Conservation (phyloP, 2,797 vertebrate species). For the Brotula barbata region DNA sequence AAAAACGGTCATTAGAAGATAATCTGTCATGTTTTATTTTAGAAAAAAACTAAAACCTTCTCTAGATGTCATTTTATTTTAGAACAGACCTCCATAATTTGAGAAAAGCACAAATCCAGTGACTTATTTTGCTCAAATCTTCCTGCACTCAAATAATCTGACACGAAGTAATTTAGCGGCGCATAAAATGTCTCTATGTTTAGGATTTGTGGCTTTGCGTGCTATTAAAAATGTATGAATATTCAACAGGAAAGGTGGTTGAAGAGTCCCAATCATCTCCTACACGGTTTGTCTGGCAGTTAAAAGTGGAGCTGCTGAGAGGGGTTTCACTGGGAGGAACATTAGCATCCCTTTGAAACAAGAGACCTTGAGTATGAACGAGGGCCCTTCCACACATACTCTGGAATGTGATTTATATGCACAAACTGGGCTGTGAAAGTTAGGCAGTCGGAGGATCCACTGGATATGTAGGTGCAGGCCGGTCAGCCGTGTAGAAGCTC, state of each 20-base stretch:
- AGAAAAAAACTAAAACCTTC: too few relatives aligned
- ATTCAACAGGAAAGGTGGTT: constrained; percentile 61
- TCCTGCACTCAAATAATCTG: constrained; percentile 2
- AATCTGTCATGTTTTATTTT: too few relatives aligned
- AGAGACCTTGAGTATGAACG: constrained; percentile 74
- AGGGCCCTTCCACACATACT: constrained; percentile 72
- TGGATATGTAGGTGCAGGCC: constrained; percentile 67
- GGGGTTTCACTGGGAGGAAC: constrained; percentile 64
- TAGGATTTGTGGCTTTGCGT: constrained; percentile 38
- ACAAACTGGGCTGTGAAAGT: constrained; percentile 68
- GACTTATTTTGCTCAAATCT: constrained; percentile 23
- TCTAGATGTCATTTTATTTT: too few relatives aligned
- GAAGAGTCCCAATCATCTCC: constrained; percentile 74
- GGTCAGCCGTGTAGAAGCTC: constrained; percentile 41
- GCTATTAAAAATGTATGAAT: constrained; percentile 61
- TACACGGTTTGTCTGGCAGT: constrained; percentile 68
- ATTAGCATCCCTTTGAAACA: constrained; percentile 79
- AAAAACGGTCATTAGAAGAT: too few relatives aligned
- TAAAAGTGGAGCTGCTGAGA: constrained; percentile 65
- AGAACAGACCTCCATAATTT: too few relatives aligned
- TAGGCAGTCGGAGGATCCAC: constrained; percentile 59
- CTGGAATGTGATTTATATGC: constrained; percentile 78
- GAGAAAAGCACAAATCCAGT: neutral
- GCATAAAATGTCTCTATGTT: constrained; percentile 29
- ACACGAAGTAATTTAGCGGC: constrained; percentile 5